Evolutionary conservation across 2,888 invertebrate genomes (phyloP).

Genomic region (Eugnorisma glareosa): DNA sequence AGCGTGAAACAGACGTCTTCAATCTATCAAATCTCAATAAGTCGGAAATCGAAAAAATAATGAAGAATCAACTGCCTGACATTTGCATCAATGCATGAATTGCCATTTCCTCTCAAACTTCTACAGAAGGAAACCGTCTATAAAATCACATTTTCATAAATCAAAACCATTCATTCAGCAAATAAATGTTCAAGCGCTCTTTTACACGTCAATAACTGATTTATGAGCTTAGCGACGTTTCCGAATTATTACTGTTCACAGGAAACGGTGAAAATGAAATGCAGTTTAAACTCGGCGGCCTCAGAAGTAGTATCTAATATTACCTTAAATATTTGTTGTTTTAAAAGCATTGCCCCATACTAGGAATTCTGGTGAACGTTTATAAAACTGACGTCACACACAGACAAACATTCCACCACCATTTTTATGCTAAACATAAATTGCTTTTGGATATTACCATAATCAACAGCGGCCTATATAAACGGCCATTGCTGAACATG

Average conservation of each 20-base stretch:
- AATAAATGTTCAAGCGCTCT: constrained; percentile 64
- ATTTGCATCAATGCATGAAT: constrained; percentile 40
- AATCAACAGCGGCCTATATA: constrained; percentile 32
- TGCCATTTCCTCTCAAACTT: constrained; percentile 40
- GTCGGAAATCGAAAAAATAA: constrained; percentile 5
- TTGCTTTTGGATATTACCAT: constrained; percentile 37
- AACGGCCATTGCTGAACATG: constrained; percentile 20
- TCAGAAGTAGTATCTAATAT: not conserved
- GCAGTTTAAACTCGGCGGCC: constrained; percentile 34
- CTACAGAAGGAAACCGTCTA: constrained; percentile 46
- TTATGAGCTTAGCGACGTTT: constrained; percentile 59
- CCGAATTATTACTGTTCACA: constrained; percentile 50
- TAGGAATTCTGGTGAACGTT: constrained; percentile 46
- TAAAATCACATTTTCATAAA: constrained; percentile 61
- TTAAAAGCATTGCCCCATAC: constrained; percentile 34
- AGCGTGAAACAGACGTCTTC: not conserved
- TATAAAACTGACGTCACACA: constrained; percentile 45
- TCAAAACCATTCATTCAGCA: constrained; percentile 55
- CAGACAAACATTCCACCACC: constrained; percentile 39
- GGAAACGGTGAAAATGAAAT: constrained; percentile 47
- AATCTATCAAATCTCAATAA: not conserved
- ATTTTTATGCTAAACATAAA: constrained; percentile 50
- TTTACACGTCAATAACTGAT: constrained; percentile 66
- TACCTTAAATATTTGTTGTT: constrained; percentile 22
- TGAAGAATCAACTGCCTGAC: constrained; percentile 5